Evolutionary conservation across 2,888 invertebrate genomes (phyloP).

Genomic region (Lasioglossum vierecki): DNA sequence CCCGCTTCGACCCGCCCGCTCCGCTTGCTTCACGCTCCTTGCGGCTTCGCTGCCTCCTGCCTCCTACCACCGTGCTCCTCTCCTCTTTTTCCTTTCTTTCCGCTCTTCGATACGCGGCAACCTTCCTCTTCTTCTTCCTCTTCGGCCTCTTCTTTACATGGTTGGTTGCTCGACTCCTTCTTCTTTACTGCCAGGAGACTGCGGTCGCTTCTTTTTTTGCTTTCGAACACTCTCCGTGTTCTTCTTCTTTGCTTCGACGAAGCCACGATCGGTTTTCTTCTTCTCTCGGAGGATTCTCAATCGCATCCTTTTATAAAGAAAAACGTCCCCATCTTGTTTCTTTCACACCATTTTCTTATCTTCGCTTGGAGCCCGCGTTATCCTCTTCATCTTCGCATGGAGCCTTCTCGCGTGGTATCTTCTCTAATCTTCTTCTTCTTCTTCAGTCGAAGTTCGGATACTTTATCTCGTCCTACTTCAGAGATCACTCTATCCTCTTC

Average conservation of each 20-base stretch:
- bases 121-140: not conserved
- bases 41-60: not conserved
- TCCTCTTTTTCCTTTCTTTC: not conserved
- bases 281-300: not conserved
- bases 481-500: not conserved
- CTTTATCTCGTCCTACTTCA: not conserved
- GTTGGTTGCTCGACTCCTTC: not conserved
- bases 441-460: not conserved
- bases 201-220: not conserved
- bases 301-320: not conserved
- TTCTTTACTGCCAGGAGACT: not conserved
- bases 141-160: not conserved
- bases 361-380: not conserved
- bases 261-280: not conserved
- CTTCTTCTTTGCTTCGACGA: not conserved
- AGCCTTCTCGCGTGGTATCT: not conserved
- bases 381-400: not conserved
- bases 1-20: slow-evolving; percentile 14
- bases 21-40: slow-evolving; percentile 8
- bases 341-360: not conserved
- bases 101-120: not conserved
- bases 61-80: not conserved
- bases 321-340: not conserved
- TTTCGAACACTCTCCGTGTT: not conserved
- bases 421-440: not conserved